Percentiles rank a stretch among this genome's conserved stretches.
These are phyloP conservation scores for Dryoscopus gambensis DNA, from an alignment of 2,113 vertebrate species.

Conservation along the genomic window DNA sequence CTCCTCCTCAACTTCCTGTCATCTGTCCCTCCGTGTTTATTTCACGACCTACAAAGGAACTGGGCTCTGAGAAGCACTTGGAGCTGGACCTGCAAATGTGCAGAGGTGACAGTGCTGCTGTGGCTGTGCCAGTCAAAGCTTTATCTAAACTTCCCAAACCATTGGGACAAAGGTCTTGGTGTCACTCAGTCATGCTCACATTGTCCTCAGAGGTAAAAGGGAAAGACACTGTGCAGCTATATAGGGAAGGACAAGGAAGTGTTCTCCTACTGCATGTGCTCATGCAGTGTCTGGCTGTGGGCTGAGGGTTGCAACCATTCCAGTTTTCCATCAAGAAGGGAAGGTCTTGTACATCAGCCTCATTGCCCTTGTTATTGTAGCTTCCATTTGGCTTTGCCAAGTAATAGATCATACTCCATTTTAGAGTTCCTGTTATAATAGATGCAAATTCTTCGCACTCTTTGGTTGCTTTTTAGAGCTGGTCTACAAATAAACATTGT, in stretches of 20 bases:
- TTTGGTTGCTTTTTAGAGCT: neutral
- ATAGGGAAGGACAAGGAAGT: neutral
- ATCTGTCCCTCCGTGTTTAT: neutral
- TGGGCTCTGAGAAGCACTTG: conserved; percentile 4
- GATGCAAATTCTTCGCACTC: neutral
- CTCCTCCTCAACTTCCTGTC: neutral
- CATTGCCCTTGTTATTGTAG: neutral
- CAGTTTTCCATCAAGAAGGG: neutral
- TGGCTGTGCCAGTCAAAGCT: neutral
- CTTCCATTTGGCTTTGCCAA: neutral
- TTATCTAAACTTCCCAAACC: conserved; percentile 26
- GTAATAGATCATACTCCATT: neutral
- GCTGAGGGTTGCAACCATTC: neutral
- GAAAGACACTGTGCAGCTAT: neutral
- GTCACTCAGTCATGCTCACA: conserved; percentile 2
- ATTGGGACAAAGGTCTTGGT: conserved; percentile 24
- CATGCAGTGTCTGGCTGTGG: neutral
- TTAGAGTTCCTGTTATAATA: neutral
- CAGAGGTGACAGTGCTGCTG: neutral
- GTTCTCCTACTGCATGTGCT: neutral
- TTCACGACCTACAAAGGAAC: conserved; percentile 23
- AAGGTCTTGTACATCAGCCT: neutral
- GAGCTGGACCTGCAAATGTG: neutral
- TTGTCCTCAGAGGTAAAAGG: neutral
- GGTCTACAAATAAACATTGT: neutral